Conservation (phyloP, 1,140 invertebrate genomes). For the Apis laboriosa region DNA sequence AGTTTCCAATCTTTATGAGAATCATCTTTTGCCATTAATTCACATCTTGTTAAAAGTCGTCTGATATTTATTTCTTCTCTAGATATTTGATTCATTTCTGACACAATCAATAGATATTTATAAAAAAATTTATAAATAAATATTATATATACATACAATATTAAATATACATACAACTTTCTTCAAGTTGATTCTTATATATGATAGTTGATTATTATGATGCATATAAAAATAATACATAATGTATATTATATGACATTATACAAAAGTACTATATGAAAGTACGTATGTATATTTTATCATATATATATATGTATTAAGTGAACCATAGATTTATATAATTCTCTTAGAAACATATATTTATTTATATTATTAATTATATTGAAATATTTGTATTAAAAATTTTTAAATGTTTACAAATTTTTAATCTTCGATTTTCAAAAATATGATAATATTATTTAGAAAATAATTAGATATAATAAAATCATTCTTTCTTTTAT, state of each 20-base stretch:
- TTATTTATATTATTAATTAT: neutral
- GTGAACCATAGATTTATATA: neutral
- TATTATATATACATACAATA: neutral
- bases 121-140: neutral
- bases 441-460: neutral
- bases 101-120: neutral
- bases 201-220: neutral
- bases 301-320: neutral
- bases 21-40: conserved; percentile 87
- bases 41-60: conserved; percentile 86
- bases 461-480: neutral
- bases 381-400: neutral
- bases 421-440: neutral
- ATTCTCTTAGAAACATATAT: neutral
- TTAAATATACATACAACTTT: neutral
- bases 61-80: conserved; percentile 88
- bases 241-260: neutral
- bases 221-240: neutral
- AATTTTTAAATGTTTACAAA: neutral
- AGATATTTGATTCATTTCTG: conserved; percentile 75
- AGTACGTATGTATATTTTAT: neutral
- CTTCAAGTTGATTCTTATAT: neutral
- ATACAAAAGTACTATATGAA: neutral
- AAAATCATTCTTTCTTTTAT: neutral
- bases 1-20: conserved; percentile 85